phyloP scores from a whole-genome alignment of 2,113 vertebrate genomes.

The Scartelaos histophorus region DNA sequence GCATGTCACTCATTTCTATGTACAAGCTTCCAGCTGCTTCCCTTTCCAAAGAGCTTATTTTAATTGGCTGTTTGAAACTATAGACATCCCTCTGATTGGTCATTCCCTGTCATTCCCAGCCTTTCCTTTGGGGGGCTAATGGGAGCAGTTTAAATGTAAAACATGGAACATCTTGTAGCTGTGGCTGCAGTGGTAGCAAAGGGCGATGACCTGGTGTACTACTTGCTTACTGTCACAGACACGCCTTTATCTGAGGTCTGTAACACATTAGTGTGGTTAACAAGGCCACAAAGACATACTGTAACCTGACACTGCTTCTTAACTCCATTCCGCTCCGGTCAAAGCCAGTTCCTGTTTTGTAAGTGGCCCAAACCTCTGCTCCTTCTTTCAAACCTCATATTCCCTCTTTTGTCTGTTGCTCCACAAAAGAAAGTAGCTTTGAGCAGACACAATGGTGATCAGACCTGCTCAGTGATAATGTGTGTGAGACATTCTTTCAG shows the following conservation, averaged over 20 bases:
- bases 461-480: slow-evolving; percentile 15
- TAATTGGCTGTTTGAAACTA: slow-evolving; percentile 49
- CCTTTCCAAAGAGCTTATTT: slow-evolving; percentile 26
- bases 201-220: neutral
- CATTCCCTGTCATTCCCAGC: slow-evolving; percentile 30
- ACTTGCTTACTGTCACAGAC: slow-evolving; percentile 10
- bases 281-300: slow-evolving; percentile 2
- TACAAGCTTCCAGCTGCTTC: slow-evolving; percentile 49
- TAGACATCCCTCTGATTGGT: slow-evolving; percentile 61
- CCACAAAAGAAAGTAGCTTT: slow-evolving; percentile 26
- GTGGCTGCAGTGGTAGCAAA: slow-evolving; percentile 17
- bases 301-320: slow-evolving; percentile 10
- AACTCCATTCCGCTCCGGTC: slow-evolving; percentile 41
- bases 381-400: slow-evolving; percentile 47
- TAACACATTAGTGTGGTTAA: neutral
- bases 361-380: slow-evolving; percentile 49
- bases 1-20: slow-evolving; percentile 9
- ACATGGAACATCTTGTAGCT: slow-evolving; percentile 45
- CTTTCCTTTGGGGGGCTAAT: slow-evolving; percentile 47
- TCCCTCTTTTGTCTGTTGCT: slow-evolving; percentile 26
- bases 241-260: slow-evolving; percentile 6
- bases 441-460: slow-evolving; percentile 13
- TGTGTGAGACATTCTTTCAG: slow-evolving; percentile 44
- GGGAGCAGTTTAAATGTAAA: slow-evolving; percentile 35
- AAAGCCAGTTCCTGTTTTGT: slow-evolving; percentile 47